Evolutionary conservation across 2,113 vertebrate genomes (phyloP).

Genomic region (Rhodinocichla rosea): DNA sequence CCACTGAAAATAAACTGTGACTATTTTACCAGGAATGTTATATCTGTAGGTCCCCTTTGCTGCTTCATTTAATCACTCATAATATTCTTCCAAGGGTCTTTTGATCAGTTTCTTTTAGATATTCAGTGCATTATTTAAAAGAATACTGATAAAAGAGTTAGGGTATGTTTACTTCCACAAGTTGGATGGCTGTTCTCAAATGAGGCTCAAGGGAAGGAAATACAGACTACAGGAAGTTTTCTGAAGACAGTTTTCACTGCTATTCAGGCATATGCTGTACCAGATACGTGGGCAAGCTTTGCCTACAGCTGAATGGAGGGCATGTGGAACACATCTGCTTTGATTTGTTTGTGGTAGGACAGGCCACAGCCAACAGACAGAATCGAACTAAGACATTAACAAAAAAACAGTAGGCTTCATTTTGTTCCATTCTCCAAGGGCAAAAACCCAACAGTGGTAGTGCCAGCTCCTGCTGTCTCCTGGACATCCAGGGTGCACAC

Average conservation of each 20-base stretch:
- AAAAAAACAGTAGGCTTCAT: slow-evolving; percentile 9
- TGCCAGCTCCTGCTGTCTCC: not conserved
- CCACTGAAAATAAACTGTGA: not conserved
- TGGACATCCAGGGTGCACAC: not conserved
- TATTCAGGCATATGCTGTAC: not conserved
- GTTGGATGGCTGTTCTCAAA: not conserved
- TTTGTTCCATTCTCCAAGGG: slow-evolving; percentile 34
- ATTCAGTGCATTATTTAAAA: not conserved
- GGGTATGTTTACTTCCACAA: not conserved
- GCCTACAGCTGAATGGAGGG: slow-evolving; percentile 28
- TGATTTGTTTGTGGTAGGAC: slow-evolving; percentile 31
- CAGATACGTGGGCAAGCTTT: not conserved
- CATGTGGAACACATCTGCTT: slow-evolving; percentile 54
- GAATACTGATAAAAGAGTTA: not conserved
- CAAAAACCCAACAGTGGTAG: slow-evolving; percentile 1
- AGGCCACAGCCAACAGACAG: slow-evolving; percentile 15
- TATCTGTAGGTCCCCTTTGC: not conserved
- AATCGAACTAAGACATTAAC: slow-evolving; percentile 39
- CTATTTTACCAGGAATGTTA: not conserved
- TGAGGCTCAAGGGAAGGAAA: not conserved
- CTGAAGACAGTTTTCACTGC: not conserved
- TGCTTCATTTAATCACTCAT: not conserved
- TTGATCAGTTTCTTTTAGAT: not conserved
- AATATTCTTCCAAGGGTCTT: not conserved
- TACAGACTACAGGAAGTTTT: not conserved